Percentiles rank a stretch among this genome's conserved stretches.
These are phyloP conservation scores for Koerneria pararmatus DNA, from an alignment of 2,888 invertebrate genomes.

Conservation along the genomic window DNA sequence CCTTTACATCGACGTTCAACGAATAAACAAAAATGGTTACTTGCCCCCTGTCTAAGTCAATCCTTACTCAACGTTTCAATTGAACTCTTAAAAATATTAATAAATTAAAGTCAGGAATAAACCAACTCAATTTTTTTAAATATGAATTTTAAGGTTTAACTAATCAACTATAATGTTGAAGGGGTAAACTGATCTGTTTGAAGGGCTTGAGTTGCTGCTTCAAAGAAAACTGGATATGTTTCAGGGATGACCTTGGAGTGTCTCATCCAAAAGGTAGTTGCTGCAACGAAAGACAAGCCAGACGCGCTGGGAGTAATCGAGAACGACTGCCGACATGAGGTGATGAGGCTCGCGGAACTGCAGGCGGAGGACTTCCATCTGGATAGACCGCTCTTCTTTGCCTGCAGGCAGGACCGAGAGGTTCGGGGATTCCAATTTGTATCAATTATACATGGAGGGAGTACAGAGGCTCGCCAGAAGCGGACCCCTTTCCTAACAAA, in stretches of 20 bases:
- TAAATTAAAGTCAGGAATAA: background rate
- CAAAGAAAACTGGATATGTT: too few species aligned
- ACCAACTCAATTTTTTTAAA: background rate
- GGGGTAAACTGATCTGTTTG: too few species aligned
- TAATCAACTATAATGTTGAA: too few species aligned
- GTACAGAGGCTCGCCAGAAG: background rate
- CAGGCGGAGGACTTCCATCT: constrained; percentile 82
- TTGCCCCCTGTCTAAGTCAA: too few species aligned
- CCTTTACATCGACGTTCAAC: too few species aligned
- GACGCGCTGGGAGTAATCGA: constrained; percentile 32
- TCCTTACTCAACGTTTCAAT: too few species aligned
- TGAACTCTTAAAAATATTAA: background rate
- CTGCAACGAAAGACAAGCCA: constrained; percentile 39
- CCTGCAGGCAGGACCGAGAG: constrained; percentile 80
- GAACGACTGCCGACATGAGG: constrained; percentile 31
- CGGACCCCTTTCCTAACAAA: background rate
- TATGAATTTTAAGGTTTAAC: too few species aligned
- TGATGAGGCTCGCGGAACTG: constrained; percentile 79
- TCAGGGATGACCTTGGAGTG: constrained; percentile 72
- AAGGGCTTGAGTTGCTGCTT: too few species aligned
- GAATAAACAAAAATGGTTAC: too few species aligned
- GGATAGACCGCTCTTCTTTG: constrained; percentile 82
- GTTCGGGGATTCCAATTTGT: constrained; percentile 21
- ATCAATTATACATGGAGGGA: background rate
- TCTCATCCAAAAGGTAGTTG: constrained; percentile 69